phyloP scores from a whole-genome alignment of 64 coral and sea anemone genomes.

The Astreopora myriophthalma region DNA sequence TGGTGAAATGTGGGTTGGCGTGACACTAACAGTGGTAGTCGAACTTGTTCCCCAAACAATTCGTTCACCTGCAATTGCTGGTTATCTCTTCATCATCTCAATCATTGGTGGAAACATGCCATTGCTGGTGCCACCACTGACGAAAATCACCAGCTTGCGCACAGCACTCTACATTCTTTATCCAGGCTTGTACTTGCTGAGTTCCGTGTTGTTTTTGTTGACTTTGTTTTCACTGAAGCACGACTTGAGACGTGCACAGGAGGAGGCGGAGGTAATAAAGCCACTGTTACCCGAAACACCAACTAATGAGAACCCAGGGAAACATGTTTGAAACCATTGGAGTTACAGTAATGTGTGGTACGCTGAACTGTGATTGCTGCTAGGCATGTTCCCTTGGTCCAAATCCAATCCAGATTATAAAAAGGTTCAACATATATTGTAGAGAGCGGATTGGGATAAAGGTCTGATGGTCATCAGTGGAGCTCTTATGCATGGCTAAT shows the following conservation, averaged over 20 bases:
- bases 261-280: slow-evolving; percentile 18
- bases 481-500: too few relatives aligned
- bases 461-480: too few relatives aligned
- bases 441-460: too few relatives aligned
- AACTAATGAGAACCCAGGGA: not conserved
- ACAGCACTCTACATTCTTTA: slow-evolving; percentile 84
- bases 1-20: slow-evolving; percentile 99
- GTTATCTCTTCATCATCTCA: slow-evolving; percentile 92
- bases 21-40: slow-evolving; percentile 91
- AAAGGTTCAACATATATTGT: too few relatives aligned
- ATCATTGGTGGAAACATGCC: slow-evolving; percentile 97
- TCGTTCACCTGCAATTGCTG: slow-evolving; percentile 82
- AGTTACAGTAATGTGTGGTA: not conserved
- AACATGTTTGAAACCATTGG: not conserved
- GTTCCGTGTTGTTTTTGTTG: slow-evolving; percentile 90
- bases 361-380: too few relatives aligned
- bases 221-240: slow-evolving; percentile 91
- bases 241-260: slow-evolving; percentile 55
- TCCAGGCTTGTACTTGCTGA: slow-evolving; percentile 86
- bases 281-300: slow-evolving; percentile 70
- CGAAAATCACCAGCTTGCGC: slow-evolving; percentile 76
- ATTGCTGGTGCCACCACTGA: slow-evolving; percentile 79
- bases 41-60: slow-evolving; percentile 90
- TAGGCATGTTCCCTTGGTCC: too few relatives aligned
- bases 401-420: too few relatives aligned